Percentiles rank a stretch among this genome's conserved stretches.
Evolutionary conservation across 2,888 invertebrate species (phyloP).

Genomic region (Amphipyra tragopoginis): DNA sequence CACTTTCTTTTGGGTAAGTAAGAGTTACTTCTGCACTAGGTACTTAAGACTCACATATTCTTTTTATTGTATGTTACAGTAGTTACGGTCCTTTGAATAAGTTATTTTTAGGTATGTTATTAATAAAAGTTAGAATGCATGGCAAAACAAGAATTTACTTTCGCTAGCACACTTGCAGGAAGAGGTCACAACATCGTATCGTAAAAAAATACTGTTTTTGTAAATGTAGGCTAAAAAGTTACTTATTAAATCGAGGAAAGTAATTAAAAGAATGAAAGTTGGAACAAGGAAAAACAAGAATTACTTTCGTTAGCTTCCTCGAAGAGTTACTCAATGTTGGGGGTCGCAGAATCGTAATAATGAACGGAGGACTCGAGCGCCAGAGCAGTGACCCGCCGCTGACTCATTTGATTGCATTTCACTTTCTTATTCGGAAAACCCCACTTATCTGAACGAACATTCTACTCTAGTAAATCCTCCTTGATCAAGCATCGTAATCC

Average conservation of each 20-base stretch:
- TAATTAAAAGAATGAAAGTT: slow-evolving; percentile 52
- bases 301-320: slow-evolving; percentile 72
- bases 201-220: slow-evolving; percentile 24
- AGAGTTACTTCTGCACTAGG: too few relatives aligned
- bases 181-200: slow-evolving; percentile 23
- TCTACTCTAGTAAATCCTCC: slow-evolving; percentile 35
- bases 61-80: neutral
- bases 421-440: slow-evolving; percentile 77
- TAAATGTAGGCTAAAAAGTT: slow-evolving; percentile 11
- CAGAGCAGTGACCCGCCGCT: slow-evolving; percentile 65
- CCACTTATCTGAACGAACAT: slow-evolving; percentile 50
- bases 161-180: slow-evolving; percentile 65
- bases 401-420: slow-evolving; percentile 73
- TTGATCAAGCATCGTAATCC: slow-evolving; percentile 5
- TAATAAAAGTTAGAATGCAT: slow-evolving; percentile 47
- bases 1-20: too few relatives aligned
- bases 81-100: neutral
- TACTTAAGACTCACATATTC: too few relatives aligned
- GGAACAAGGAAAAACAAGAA: slow-evolving; percentile 47
- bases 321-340: slow-evolving; percentile 52
- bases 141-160: slow-evolving; percentile 62
- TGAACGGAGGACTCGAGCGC: slow-evolving; percentile 52
- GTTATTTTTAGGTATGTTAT: slow-evolving; percentile 2
- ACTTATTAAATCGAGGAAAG: slow-evolving; percentile 5
- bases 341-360: slow-evolving; percentile 53